phyloP scores from a whole-genome alignment of 2,888 invertebrate genomes.

The Colostygia pectinataria region DNA sequence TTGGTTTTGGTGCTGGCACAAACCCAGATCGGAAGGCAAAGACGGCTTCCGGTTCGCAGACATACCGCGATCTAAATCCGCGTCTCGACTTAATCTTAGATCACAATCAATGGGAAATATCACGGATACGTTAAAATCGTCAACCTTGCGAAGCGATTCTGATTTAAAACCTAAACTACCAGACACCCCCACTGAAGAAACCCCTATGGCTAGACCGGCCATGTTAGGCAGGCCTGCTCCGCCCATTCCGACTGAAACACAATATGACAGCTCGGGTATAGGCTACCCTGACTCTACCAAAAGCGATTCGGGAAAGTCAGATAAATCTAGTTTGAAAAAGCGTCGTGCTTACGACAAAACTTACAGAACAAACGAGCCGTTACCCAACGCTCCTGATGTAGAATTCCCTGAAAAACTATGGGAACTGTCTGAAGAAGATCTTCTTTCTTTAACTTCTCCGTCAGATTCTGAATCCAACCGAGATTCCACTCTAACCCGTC shows the following conservation, averaged over 20 bases:
- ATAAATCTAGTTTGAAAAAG: conserved; percentile 82
- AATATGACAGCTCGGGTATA: conserved; percentile 76
- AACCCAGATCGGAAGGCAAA: conserved; percentile 82
- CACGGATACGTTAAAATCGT: conserved; percentile 76
- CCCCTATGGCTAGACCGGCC: conserved; percentile 48
- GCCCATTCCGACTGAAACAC: conserved; percentile 51
- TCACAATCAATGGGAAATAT: conserved; percentile 79
- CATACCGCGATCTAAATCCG: conserved; percentile 82
- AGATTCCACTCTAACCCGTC: conserved; percentile 80
- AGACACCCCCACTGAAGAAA: conserved; percentile 67
- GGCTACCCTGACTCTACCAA: conserved; percentile 80
- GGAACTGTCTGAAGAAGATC: conserved; percentile 88
- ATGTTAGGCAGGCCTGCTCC: conserved; percentile 61
- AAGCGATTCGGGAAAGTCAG: conserved; percentile 77
- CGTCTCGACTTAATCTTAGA: conserved; percentile 82
- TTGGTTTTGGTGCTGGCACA: conserved; percentile 85
- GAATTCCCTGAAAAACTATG: conserved; percentile 92
- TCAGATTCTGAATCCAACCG: conserved; percentile 84
- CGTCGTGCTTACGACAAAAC: conserved; percentile 90
- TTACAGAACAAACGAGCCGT: conserved; percentile 93
- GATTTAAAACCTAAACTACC: conserved; percentile 62
- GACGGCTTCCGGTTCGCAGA: conserved; percentile 81
- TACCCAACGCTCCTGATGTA: conserved; percentile 87
- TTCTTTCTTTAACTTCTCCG: conserved; percentile 77
- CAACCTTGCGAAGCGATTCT: conserved; percentile 65